Conservation (phyloP, 2,888 invertebrate genomes). For the Megastigmus dorsalis region DNA sequence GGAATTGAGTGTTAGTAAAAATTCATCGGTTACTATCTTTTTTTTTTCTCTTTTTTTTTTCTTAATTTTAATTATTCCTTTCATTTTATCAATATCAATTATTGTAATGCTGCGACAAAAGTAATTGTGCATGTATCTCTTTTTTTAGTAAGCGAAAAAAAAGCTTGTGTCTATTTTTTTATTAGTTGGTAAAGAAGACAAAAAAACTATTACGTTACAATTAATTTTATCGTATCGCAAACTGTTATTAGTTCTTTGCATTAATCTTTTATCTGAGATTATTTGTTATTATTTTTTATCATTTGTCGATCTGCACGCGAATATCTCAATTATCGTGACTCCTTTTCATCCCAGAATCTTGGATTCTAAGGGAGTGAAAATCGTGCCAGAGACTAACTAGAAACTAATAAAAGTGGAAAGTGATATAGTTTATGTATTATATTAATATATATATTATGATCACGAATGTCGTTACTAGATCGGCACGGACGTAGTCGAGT, state of each 20-base stretch:
- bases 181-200: slow-evolving; percentile 30
- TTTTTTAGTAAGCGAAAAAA: slow-evolving; percentile 2
- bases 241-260: slow-evolving; percentile 4
- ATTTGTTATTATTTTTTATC: slow-evolving; percentile 23
- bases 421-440: slow-evolving; percentile 38
- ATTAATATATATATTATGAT: slow-evolving; percentile 32
- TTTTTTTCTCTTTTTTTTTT: too few relatives aligned
- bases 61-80: not conserved
- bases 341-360: too few relatives aligned
- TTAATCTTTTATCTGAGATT: slow-evolving; percentile 5
- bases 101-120: not conserved
- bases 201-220: slow-evolving; percentile 13
- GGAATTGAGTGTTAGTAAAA: not conserved
- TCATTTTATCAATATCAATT: not conserved
- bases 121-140: slow-evolving; percentile 17
- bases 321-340: not conserved
- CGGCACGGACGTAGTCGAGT: slow-evolving; percentile 9
- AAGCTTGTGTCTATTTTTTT: slow-evolving; percentile 34
- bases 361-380: not conserved
- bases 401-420: slow-evolving; percentile 3
- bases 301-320: slow-evolving; percentile 15
- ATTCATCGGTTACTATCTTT: too few relatives aligned
- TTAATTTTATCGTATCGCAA: slow-evolving; percentile 36
- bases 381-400: slow-evolving; percentile 15
- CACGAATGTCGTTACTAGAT: not conserved